phyloP scores from a whole-genome alignment of 2,888 invertebrate genomes.

The Acronicta alni region DNA sequence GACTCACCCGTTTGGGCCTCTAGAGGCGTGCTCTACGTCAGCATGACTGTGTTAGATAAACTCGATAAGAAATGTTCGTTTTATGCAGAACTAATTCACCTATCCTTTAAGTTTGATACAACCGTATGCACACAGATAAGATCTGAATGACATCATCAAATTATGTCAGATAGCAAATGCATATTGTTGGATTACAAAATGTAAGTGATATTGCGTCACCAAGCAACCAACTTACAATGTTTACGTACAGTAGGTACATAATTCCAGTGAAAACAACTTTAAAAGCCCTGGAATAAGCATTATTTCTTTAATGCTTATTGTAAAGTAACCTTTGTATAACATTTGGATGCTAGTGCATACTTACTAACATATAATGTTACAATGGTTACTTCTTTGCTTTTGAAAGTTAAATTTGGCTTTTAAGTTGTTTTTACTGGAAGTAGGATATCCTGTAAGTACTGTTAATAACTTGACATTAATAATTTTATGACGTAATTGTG shows the following conservation, averaged over 20 bases:
- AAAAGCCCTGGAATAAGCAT: too few relatives aligned
- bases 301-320: too few relatives aligned
- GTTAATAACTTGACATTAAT: too few relatives aligned
- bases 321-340: too few relatives aligned
- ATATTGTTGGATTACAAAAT: neutral
- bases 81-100: neutral
- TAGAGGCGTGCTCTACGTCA: slow-evolving; percentile 49
- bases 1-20: slow-evolving; percentile 58
- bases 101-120: neutral
- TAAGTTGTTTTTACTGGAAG: too few relatives aligned
- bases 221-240: neutral
- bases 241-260: neutral
- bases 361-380: too few relatives aligned
- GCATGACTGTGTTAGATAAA: slow-evolving; percentile 45
- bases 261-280: neutral
- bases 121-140: neutral
- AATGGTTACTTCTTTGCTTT: too few relatives aligned
- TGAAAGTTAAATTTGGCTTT: too few relatives aligned
- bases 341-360: too few relatives aligned
- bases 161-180: neutral
- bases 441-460: too few relatives aligned
- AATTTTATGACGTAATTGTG: too few relatives aligned
- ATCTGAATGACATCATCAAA: neutral
- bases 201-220: neutral
- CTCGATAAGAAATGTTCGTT: slow-evolving; percentile 52